Conservation (phyloP, 1,140 invertebrate genomes). For the Papilio machaon region DNA sequence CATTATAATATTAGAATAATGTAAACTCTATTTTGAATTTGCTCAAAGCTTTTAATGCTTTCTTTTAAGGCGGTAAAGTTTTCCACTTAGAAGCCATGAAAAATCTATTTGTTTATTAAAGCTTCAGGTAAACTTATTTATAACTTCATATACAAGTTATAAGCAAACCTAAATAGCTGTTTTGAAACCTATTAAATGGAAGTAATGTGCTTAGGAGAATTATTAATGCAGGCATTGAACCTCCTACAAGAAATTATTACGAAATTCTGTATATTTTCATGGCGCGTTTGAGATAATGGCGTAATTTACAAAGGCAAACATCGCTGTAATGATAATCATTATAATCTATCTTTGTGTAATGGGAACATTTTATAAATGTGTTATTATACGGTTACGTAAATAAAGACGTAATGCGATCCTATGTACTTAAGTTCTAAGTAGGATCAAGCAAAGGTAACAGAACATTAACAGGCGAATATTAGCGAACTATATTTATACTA, state of each 20-base stretch:
- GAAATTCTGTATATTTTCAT: conserved; percentile 21
- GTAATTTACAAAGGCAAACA: conserved; percentile 32
- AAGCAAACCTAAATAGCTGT: conserved; percentile 4
- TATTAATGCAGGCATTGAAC: conserved; percentile 10
- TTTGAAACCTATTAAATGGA: background rate
- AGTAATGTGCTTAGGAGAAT: background rate
- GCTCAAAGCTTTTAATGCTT: background rate
- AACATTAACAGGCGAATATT: too few species aligned
- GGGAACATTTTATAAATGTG: conserved; percentile 19
- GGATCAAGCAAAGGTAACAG: background rate
- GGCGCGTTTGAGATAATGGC: conserved; percentile 28
- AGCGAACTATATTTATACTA: too few species aligned
- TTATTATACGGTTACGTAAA: background rate
- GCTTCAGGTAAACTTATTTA: conserved; percentile 3
- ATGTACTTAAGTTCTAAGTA: background rate
- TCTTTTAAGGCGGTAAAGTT: conserved; percentile 5
- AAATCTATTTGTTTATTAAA: background rate
- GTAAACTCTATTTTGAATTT: background rate
- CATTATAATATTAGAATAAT: background rate
- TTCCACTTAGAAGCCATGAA: background rate
- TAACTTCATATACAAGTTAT: background rate
- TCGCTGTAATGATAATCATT: conserved; percentile 27
- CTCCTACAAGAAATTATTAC: conserved; percentile 1
- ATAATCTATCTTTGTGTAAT: conserved; percentile 24
- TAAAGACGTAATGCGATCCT: background rate